These are phyloP conservation scores for Todus mexicanus DNA, from an alignment of 2,797 vertebrate species.

Conservation along the genomic window DNA sequence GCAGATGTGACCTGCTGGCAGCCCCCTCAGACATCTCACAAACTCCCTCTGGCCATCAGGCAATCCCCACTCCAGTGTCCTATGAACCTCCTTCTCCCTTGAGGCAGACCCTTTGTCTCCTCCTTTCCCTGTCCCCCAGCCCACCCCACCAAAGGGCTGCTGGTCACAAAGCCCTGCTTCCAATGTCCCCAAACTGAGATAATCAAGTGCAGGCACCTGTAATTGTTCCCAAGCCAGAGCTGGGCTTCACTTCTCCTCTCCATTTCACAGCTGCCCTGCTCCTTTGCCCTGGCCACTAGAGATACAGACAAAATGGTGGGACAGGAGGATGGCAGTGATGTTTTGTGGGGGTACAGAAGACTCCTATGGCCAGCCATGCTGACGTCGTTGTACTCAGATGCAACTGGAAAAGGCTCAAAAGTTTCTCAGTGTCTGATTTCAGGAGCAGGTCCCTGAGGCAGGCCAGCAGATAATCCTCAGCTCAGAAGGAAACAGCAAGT, in stretches of 20 bases:
- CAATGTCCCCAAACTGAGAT: background rate
- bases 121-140: background rate
- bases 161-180: background rate
- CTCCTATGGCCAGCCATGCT: rapidly evolving
- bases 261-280: background rate
- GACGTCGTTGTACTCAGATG: background rate
- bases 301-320: background rate
- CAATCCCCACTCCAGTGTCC: background rate
- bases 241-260: background rate
- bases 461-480: background rate
- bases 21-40: background rate
- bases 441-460: background rate
- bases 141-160: background rate
- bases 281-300: background rate
- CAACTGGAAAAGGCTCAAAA: background rate
- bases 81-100: background rate
- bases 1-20: background rate
- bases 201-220: background rate
- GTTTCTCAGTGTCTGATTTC: background rate
- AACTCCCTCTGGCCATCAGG: background rate
- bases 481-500: background rate
- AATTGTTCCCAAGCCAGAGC: background rate
- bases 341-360: background rate
- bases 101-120: background rate
- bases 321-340: rapidly evolving